Base-by-base conservation (phyloP, 2,797 vertebrate genomes). In the Sphaeramia orbicularis region DNA sequence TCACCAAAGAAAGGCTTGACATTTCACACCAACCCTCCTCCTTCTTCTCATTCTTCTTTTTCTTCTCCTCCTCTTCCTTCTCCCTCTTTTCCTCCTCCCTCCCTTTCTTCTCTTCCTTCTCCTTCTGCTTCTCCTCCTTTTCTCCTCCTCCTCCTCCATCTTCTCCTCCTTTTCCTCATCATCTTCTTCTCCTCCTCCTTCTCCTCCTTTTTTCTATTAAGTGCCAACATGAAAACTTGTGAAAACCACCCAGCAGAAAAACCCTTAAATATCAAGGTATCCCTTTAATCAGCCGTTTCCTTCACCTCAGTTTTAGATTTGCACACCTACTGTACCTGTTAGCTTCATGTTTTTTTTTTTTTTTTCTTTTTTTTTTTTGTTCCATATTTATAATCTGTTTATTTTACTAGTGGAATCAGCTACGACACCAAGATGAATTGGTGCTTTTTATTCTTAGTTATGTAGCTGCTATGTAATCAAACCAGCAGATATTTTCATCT, bases 311-410 rank as follows among this genome's bases (percentile, higher is more conserved):
- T 74, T 70, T 83, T 72, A 79, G 56, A 81, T 87, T 89, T 89
- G 86, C 90, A 90, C 88, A 89, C 66, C 77, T 83, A 83, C 85
- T 86, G 85, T 88, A 78, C 53, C 49, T 41, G 19, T 43, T 41
- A 10, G 65, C 74, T 78, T 73, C 50, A 8, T 51, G 40, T 49
- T 71, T 37, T 59, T 85, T 64, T 47, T 44, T 40, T 40, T 59
- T 36, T 16, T 3, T 10, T 30, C 11, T 36, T 16, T 15, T 11
- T 32, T 45, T 37, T 16, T 7, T 13, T 30, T 16, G 7, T 69
- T 47, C 63, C 51, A 72, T 53, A 14, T 10, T 76, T 66, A 44
- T 19, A 11, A n/a, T n/a, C n/a, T n/a, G n/a, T n/a, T 60, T 58
- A 35, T 65, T 67, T 70, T 18, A 18, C 64, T 53, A 65, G 85